Base-by-base conservation (phyloP, 2,888 invertebrate species). In the Galeruca laticollis region DNA sequence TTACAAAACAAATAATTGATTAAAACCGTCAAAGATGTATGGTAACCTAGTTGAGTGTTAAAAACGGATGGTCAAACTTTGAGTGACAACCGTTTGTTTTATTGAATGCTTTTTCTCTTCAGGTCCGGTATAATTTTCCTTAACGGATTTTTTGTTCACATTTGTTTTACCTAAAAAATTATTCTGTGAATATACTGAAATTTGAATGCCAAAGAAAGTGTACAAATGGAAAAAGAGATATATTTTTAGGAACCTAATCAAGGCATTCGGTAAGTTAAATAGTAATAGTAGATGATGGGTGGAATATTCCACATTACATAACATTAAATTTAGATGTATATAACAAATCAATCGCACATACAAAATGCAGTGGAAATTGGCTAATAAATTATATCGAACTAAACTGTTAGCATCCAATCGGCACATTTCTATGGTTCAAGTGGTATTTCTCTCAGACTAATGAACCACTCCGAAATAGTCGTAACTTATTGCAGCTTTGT, bases 1-100 rank as follows among this genome's bases (percentile, higher is more conserved):
- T 63, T 63, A 63, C 63, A 63, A 63, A 63, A 63, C 52, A 63
- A 52, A 63, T 63, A 54, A 63, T 63, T 63, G 63, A 63, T 63
- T 63, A 33, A 63, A 52, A 49, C 15, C 49, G 33, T 18, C 18
- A 20, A 35, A 40, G 63, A 51, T 52, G 20, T 52, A 62, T 52
- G 62, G 13, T 62, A 51, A 62, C 62, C 62, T 21, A 51, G 51
- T 63, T 54, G 52, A 63, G 52, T 51, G 9, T 15, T 8, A 9
- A 54, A 63, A 35, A 54, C 26, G 18, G 35, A 9, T 11, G 37
- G 33, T 33, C 35, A 63, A 63, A 63, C 62, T 62, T 62, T 35
- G 62, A 52, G n/a, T 13, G 2, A n/a, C 31, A 52, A 6, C 26
- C 31, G 40, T 62, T 54, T 18, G 37, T 54, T 63, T 54, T 52